A percentile compares a stretch with the other conserved stretches of the same genome.
phyloP scores from a whole-genome alignment of 2,797 vertebrate genomes.

The Phoeniculus purpureus region DNA sequence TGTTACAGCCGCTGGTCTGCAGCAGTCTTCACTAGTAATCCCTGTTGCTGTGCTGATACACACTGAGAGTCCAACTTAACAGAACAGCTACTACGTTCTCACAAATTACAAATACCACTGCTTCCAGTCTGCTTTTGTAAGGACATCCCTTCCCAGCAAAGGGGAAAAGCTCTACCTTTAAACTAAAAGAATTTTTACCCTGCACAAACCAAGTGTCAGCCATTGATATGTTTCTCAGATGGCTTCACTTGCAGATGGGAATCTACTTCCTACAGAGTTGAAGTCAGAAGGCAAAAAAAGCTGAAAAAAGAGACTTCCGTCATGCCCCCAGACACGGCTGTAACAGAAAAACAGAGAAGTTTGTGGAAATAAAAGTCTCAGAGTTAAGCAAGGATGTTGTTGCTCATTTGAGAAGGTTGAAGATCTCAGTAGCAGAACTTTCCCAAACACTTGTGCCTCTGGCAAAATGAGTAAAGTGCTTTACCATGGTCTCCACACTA shows the following conservation, averaged over 20 bases:
- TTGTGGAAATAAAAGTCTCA: background rate
- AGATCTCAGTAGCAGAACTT: background rate
- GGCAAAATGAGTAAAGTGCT: background rate
- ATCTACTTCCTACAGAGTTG: background rate
- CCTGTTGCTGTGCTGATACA: background rate
- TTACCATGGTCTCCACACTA: background rate
- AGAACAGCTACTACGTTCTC: background rate
- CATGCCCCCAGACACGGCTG: background rate
- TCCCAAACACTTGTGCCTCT: background rate
- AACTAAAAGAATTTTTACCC: background rate
- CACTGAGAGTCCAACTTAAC: too few relatives aligned
- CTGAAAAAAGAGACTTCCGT: background rate
- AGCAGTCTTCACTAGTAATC: background rate
- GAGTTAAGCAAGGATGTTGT: background rate
- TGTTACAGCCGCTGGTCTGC: rapidly evolving
- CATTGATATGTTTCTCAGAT: background rate
- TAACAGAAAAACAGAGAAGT: constrained; percentile 9
- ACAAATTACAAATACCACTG: background rate
- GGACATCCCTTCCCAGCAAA: background rate
- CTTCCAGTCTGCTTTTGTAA: background rate
- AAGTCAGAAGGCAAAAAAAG: background rate
- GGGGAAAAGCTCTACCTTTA: background rate
- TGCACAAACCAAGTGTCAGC: background rate
- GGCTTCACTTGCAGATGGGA: background rate
- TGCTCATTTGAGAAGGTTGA: background rate